phyloP scores from a whole-genome alignment of 2,797 vertebrate species.

The Sparidentex hasta region DNA sequence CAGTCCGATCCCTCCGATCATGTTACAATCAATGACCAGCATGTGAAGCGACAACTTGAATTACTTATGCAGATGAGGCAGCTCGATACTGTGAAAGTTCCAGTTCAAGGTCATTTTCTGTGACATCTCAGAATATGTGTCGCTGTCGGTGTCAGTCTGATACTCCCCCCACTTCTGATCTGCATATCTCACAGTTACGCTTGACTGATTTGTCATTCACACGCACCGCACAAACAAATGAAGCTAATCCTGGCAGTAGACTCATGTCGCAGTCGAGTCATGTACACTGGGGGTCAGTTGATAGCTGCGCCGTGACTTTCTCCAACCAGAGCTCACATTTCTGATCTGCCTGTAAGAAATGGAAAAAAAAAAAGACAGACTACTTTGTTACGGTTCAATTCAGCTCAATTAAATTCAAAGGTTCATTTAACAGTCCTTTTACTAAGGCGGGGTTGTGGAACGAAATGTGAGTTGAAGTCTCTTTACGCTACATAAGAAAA shows the following conservation, averaged over 20 bases:
- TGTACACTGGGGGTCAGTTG: neutral
- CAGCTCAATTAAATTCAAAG: too few species aligned
- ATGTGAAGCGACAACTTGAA: slow-evolving; percentile 73
- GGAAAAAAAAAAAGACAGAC: too few species aligned
- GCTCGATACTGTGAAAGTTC: slow-evolving; percentile 61
- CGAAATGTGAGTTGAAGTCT: too few species aligned
- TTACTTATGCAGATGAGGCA: slow-evolving; percentile 79
- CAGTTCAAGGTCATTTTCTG: slow-evolving; percentile 67
- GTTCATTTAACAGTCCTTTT: too few species aligned
- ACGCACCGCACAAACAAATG: slow-evolving; percentile 40
- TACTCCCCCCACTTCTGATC: slow-evolving; percentile 43
- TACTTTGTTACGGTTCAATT: neutral
- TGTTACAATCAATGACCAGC: slow-evolving; percentile 73
- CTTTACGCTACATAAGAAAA: too few species aligned
- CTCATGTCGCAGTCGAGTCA: slow-evolving; percentile 11
- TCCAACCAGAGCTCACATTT: slow-evolving; percentile 15
- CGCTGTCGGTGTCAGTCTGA: slow-evolving; percentile 31
- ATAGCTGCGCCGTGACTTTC: slow-evolving; percentile 19
- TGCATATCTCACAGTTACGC: slow-evolving; percentile 46
- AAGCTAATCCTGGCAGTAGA: slow-evolving; percentile 10
- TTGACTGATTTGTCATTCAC: slow-evolving; percentile 50
- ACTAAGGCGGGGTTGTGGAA: too few species aligned
- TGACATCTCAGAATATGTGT: slow-evolving; percentile 34
- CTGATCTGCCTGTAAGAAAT: neutral
- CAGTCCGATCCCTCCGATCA: slow-evolving; percentile 52